phyloP scores from a whole-genome alignment of 2,888 invertebrate genomes.

The Chloromyia formosa region DNA sequence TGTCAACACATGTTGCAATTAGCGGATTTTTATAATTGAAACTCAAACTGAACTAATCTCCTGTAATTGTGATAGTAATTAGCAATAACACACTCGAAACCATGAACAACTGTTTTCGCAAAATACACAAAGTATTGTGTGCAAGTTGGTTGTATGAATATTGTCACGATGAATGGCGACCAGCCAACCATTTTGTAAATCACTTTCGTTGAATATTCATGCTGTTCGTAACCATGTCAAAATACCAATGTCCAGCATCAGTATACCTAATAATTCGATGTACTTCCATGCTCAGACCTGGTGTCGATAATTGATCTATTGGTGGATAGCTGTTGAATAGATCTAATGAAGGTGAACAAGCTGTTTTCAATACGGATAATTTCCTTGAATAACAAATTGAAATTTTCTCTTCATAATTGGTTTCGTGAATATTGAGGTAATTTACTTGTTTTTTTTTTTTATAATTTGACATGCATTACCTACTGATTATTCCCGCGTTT shows the following conservation, averaged over 20 bases:
- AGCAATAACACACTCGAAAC: too few species aligned
- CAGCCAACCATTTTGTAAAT: constrained; percentile 1
- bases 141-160: too few species aligned
- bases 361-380: neutral
- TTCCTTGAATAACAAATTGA: constrained; percentile 26
- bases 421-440: constrained; percentile 7
- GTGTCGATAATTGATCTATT: neutral
- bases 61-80: too few species aligned
- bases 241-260: neutral
- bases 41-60: too few species aligned
- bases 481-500: neutral
- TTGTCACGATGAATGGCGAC: constrained; percentile 3
- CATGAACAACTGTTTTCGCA: too few species aligned
- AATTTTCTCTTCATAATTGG: constrained; percentile 21
- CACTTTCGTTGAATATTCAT: neutral
- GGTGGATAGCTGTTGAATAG: neutral
- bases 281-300: too few species aligned
- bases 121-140: too few species aligned
- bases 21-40: too few species aligned
- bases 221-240: constrained; percentile 10
- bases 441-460: neutral
- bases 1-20: too few species aligned
- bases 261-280: too few species aligned
- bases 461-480: neutral
- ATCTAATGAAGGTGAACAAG: constrained; percentile 6